phyloP scores from a whole-genome alignment of 2,888 invertebrate genomes.

The Drosophila subquinaria region DNA sequence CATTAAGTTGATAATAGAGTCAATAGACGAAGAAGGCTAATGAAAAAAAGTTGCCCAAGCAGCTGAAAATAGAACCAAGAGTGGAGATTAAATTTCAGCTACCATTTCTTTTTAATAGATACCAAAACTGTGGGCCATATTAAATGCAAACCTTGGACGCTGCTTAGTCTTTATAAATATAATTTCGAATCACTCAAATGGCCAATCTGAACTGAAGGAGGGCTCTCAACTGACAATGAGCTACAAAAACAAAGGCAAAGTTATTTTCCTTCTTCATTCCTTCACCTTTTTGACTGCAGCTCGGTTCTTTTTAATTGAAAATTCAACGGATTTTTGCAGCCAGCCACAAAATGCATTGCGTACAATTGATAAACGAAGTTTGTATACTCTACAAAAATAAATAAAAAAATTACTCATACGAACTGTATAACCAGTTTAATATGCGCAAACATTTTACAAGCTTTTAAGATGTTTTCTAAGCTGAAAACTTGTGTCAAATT shows the following conservation, averaged over 20 bases:
- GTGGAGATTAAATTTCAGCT: background rate
- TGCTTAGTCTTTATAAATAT: background rate
- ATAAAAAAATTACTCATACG: background rate
- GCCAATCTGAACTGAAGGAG: slow-evolving; percentile 10
- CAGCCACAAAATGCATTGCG: slow-evolving; percentile 41
- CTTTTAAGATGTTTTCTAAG: background rate
- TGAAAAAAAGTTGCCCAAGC: slow-evolving; percentile 11
- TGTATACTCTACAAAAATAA: slow-evolving; percentile 20
- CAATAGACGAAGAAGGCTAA: slow-evolving; percentile 17
- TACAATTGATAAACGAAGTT: slow-evolving; percentile 15
- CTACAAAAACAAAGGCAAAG: slow-evolving; percentile 38
- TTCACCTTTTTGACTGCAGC: slow-evolving; percentile 37
- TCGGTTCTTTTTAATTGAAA: slow-evolving; percentile 60
- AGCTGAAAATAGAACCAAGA: slow-evolving; percentile 8
- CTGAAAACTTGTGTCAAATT: background rate
- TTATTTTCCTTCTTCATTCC: slow-evolving; percentile 20
- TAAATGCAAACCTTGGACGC: slow-evolving; percentile 3
- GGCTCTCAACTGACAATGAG: slow-evolving; percentile 38
- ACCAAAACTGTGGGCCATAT: slow-evolving; percentile 11
- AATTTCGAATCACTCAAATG: slow-evolving; percentile 8
- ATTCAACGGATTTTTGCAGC: slow-evolving; percentile 57
- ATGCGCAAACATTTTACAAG: background rate
- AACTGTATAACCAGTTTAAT: background rate
- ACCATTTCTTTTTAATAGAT: background rate
- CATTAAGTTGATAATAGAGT: slow-evolving; percentile 46